Evolutionary conservation across 2,797 vertebrate genomes (phyloP).

Genomic region (Tarsius wallacei): DNA sequence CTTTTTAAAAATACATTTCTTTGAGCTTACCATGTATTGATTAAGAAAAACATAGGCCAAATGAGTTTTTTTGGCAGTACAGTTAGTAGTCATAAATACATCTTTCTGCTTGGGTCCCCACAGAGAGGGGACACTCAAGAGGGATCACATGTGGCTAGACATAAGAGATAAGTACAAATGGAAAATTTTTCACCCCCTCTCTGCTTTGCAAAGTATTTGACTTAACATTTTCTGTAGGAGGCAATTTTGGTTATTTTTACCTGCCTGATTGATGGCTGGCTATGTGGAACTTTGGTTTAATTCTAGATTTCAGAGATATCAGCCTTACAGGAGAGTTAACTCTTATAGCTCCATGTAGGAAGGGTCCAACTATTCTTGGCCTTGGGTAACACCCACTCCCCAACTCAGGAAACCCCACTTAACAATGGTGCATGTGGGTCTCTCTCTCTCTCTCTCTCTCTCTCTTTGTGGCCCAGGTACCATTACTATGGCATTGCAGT

Average conservation of each 20-base stretch:
- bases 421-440: neutral
- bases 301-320: slow-evolving; percentile 67
- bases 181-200: slow-evolving; percentile 73
- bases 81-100: neutral
- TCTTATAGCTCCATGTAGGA: slow-evolving; percentile 13
- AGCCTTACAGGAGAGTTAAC: slow-evolving; percentile 57
- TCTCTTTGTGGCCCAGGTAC: slow-evolving; percentile 93
- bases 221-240: slow-evolving; percentile 83
- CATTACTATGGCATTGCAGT: slow-evolving; percentile 99
- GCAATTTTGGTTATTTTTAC: slow-evolving; percentile 85
- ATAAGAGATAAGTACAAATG: slow-evolving; percentile 52
- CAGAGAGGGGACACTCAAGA: neutral
- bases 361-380: neutral
- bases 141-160: slow-evolving; percentile 59
- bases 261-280: slow-evolving; percentile 77
- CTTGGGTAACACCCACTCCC: neutral
- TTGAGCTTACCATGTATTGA: neutral
- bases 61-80: neutral
- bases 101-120: neutral
- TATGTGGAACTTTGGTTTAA: slow-evolving; percentile 68
- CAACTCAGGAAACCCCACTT: neutral
- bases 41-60: neutral
- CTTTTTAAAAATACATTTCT: neutral
- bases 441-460: neutral
- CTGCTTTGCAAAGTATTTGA: slow-evolving; percentile 74